These are phyloP conservation scores for Diorhabda sublineata DNA, from an alignment of 1,140 invertebrate species.

Conservation along the genomic window DNA sequence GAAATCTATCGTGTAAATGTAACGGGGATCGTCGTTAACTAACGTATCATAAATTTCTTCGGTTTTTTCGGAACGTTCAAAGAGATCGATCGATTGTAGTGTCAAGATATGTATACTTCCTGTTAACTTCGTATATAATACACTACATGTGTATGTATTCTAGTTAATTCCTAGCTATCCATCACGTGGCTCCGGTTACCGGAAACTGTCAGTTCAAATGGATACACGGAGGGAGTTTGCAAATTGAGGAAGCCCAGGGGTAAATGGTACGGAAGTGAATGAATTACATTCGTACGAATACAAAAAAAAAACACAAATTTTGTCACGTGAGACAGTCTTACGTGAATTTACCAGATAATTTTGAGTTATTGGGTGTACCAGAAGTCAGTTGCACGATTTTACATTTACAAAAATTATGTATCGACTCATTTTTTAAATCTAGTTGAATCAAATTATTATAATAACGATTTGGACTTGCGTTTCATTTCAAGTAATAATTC, in stretches of 20 bases:
- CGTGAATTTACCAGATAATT: too few relatives aligned
- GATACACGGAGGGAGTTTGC: conserved; percentile 3
- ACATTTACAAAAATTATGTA: too few relatives aligned
- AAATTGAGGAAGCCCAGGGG: background rate
- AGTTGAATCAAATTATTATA: too few relatives aligned
- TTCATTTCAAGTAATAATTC: too few relatives aligned
- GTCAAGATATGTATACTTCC: conserved; percentile 4
- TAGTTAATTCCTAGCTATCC: conserved; percentile 9
- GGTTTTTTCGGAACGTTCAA: background rate
- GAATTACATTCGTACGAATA: background rate
- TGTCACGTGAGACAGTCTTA: too few relatives aligned
- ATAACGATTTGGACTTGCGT: too few relatives aligned
- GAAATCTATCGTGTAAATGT: too few relatives aligned
- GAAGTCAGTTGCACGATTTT: too few relatives aligned
- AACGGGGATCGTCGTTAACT: too few relatives aligned
- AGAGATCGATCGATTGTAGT: background rate
- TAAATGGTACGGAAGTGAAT: background rate
- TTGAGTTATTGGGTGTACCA: too few relatives aligned
- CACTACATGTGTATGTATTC: conserved; percentile 4
- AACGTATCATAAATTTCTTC: too few relatives aligned
- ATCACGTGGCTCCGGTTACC: conserved; percentile 7
- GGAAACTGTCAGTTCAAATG: conserved; percentile 9
- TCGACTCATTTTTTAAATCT: too few relatives aligned
- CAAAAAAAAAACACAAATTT: background rate
- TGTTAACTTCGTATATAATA: background rate